These are phyloP conservation scores for Murina feae DNA, from an alignment of 2,113 vertebrate genomes.

Conservation along the genomic window DNA sequence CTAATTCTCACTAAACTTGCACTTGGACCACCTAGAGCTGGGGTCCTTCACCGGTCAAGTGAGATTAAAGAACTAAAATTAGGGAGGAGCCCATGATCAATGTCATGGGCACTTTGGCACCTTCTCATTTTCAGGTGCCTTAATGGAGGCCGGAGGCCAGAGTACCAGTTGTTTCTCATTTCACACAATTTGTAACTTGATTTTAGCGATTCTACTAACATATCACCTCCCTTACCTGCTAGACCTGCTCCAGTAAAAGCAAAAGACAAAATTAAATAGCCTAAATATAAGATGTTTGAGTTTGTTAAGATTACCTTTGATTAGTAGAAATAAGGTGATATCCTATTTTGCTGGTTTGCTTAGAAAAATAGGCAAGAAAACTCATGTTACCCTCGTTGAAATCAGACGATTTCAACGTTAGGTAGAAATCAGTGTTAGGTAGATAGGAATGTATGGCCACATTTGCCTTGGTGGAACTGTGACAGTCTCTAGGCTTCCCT, in stretches of 20 bases:
- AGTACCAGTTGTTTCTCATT: neutral
- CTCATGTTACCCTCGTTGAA: neutral
- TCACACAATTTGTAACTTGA: neutral
- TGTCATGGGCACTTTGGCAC: neutral
- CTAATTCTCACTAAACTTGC: neutral
- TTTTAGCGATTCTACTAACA: neutral
- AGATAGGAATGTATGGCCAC: neutral
- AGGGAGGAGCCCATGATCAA: neutral
- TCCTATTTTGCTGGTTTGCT: neutral
- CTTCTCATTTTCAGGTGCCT: fast-evolving
- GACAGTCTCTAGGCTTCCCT: neutral
- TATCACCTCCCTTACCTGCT: neutral
- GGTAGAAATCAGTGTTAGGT: too few species aligned
- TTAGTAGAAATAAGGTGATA: neutral
- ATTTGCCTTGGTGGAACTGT: neutral
- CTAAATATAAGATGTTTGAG: neutral
- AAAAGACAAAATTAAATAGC: neutral
- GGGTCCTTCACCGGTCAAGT: neutral
- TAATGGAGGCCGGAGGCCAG: neutral
- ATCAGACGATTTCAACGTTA: too few species aligned
- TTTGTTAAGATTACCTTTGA: neutral
- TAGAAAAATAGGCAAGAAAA: neutral
- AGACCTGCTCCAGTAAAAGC: neutral
- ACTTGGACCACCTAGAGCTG: neutral
- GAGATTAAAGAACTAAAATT: neutral